Percentiles rank a stretch among this genome's conserved stretches.
These are phyloP conservation scores for Muscicapa striata DNA, from an alignment of 2,797 vertebrate genomes.

Conservation along the genomic window DNA sequence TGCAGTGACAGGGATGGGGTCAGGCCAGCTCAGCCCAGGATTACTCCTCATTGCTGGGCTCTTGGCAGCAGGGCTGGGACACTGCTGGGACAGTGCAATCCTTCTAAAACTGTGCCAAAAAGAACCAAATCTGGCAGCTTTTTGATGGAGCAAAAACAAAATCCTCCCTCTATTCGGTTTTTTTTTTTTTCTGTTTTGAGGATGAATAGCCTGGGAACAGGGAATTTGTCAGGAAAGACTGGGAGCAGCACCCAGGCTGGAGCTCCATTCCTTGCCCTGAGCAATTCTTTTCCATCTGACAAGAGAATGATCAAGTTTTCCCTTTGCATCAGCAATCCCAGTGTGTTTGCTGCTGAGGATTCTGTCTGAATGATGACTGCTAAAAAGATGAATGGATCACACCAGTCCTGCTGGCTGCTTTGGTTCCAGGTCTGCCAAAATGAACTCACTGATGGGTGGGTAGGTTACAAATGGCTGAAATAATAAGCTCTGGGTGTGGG, in stretches of 20 bases:
- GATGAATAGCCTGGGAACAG: background rate
- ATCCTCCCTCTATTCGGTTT: background rate
- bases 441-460: conserved; percentile 29
- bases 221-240: background rate
- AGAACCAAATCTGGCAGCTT: conserved; percentile 10
- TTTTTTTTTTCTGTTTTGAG: background rate
- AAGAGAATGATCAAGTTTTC: background rate
- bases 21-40: background rate
- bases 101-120: background rate
- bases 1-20: background rate
- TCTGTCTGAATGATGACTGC: background rate
- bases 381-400: conserved; percentile 24
- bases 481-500: conserved; percentile 31
- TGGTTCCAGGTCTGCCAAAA: conserved; percentile 5
- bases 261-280: background rate
- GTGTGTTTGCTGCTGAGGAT: background rate
- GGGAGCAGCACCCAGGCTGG: background rate
- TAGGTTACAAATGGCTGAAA: conserved; percentile 15
- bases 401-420: background rate
- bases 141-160: background rate
- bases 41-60: background rate
- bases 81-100: background rate
- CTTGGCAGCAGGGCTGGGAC: background rate
- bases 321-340: background rate
- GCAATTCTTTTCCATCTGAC: background rate